These are phyloP conservation scores for Cephus rjabovi DNA, from an alignment of 2,888 invertebrate species.

Conservation along the genomic window DNA sequence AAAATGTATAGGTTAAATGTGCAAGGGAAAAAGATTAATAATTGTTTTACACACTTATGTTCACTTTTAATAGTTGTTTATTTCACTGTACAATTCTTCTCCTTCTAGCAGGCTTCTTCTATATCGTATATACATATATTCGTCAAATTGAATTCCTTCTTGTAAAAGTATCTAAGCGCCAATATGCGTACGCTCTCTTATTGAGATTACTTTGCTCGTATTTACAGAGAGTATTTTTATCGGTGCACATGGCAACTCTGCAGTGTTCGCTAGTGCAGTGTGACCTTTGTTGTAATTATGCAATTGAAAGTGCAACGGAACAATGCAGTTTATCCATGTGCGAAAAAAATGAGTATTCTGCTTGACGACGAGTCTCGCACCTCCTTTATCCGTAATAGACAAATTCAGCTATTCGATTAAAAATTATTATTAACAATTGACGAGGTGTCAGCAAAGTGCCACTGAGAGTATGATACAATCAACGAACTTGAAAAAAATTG, in stretches of 20 bases:
- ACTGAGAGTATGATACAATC: background rate
- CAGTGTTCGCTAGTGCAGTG: background rate
- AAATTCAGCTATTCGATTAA: background rate
- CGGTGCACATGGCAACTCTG: background rate
- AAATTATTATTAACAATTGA: background rate
- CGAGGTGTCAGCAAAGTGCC: background rate
- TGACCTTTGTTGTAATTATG: background rate
- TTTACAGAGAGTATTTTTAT: background rate
- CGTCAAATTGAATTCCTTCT: constrained; percentile 31
- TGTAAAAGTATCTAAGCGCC: constrained; percentile 42
- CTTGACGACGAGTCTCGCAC: background rate
- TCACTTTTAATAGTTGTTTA: constrained; percentile 41
- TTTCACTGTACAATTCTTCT: constrained; percentile 49
- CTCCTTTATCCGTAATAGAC: background rate
- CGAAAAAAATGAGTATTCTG: background rate
- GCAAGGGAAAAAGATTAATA: too few relatives aligned
- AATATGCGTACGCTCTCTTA: background rate
- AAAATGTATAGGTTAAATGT: background rate
- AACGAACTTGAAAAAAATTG: background rate
- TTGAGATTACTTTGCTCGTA: background rate
- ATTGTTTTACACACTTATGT: background rate
- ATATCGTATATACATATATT: constrained; percentile 44
- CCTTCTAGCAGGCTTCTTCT: background rate
- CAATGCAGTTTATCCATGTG: background rate
- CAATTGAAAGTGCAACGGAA: background rate